Evolutionary conservation across 2,888 invertebrate species (phyloP).

Genomic region (Siphlonurus alternatus): DNA sequence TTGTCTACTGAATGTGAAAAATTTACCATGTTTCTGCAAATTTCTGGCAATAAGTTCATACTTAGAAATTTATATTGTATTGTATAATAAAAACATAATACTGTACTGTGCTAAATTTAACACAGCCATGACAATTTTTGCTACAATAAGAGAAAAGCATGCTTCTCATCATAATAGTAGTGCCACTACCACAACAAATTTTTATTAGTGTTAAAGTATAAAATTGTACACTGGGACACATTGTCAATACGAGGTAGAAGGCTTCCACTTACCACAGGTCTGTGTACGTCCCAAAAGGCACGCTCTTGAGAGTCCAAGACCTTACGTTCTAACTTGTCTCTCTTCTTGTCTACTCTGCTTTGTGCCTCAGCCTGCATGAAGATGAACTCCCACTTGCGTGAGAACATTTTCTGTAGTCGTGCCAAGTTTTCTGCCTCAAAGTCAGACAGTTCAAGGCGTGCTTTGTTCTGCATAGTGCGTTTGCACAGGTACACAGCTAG

Average conservation of each 20-base stretch:
- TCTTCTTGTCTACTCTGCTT: constrained; percentile 93
- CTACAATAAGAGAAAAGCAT: no score
- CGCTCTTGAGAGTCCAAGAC: constrained; percentile 97
- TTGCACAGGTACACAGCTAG: constrained; percentile 99
- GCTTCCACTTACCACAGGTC: constrained; percentile 66
- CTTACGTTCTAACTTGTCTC: constrained; percentile 94
- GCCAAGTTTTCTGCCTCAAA: constrained; percentile 98
- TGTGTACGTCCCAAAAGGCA: constrained; percentile 99
- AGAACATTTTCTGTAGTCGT: constrained; percentile 96
- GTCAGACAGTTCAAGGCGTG: constrained; percentile 89
- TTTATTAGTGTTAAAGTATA: no score
- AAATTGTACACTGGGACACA: no score
- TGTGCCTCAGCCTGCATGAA: constrained; percentile 97
- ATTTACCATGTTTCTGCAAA: no score
- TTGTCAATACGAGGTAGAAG: not conserved
- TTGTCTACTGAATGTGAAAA: no score
- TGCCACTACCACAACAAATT: no score
- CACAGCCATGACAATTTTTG: no score
- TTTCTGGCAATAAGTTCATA: no score
- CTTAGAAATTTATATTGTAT: no score
- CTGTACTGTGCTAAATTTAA: no score
- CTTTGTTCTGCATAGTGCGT: constrained; percentile 99
- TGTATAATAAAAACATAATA: no score
- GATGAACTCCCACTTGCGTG: constrained; percentile 98
- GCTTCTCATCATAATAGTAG: no score